phyloP scores from a whole-genome alignment of 1,140 invertebrate species.

The Bombus difficillimus region DNA sequence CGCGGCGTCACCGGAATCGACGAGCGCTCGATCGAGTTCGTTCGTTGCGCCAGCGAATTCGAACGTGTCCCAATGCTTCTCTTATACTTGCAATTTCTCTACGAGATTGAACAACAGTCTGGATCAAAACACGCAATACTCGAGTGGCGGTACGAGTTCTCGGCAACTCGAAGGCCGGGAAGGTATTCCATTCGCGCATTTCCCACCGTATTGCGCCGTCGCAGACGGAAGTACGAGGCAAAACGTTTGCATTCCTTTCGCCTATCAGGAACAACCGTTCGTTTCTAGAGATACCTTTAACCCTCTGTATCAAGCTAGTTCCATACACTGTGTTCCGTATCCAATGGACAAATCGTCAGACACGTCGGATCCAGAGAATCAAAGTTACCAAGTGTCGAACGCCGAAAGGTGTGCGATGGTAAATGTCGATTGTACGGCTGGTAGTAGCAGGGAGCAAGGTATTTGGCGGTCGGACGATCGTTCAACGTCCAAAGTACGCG shows the following conservation, averaged over 20 bases:
- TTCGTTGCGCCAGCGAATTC: conserved; percentile 55
- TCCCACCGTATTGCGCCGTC: conserved; percentile 56
- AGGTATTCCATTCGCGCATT: conserved; percentile 57
- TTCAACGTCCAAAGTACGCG: conserved; percentile 56
- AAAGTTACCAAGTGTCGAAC: conserved; percentile 34
- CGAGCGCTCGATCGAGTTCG: conserved; percentile 26
- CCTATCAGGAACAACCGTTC: conserved; percentile 44
- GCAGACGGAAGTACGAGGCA: conserved; percentile 44
- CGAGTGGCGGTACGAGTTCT: conserved; percentile 30
- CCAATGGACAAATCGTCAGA: conserved; percentile 48
- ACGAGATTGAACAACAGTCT: conserved; percentile 57
- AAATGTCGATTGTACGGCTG: conserved; percentile 57
- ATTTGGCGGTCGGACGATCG: conserved; percentile 53
- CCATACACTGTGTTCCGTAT: conserved; percentile 36
- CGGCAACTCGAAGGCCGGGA: conserved; percentile 43
- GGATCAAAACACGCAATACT: conserved; percentile 49
- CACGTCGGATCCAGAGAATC: conserved; percentile 59
- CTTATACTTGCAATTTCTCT: conserved; percentile 66
- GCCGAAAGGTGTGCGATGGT: conserved; percentile 58
- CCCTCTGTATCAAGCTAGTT: conserved; percentile 22
- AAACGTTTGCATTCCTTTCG: conserved; percentile 58
- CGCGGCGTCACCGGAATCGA: conserved; percentile 72
- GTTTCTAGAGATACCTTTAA: conserved; percentile 33
- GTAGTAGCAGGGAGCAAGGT: conserved; percentile 43
- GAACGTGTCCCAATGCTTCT: conserved; percentile 66